These are phyloP conservation scores for Actenoides hombroni DNA, from an alignment of 2,113 vertebrate species.

Conservation along the genomic window DNA sequence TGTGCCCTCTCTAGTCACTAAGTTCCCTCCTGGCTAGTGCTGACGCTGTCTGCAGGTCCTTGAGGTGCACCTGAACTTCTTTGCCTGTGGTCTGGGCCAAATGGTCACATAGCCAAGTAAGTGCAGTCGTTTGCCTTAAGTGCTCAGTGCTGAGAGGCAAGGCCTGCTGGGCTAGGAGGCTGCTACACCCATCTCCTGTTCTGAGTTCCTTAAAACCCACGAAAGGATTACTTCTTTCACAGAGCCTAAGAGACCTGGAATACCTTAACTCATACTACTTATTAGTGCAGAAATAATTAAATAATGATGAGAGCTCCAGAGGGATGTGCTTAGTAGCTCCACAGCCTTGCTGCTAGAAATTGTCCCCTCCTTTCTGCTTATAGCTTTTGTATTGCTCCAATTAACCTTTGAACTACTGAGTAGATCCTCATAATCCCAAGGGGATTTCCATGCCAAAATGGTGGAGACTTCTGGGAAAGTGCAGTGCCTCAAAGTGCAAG, in stretches of 20 bases:
- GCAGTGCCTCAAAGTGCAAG: background rate
- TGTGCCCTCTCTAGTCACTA: background rate
- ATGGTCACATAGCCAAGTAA: background rate
- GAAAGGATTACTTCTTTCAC: background rate
- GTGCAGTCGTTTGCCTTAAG: background rate
- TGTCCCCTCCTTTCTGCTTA: background rate
- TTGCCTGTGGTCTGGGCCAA: background rate
- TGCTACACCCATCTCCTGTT: background rate
- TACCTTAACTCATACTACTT: background rate
- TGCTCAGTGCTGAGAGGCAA: background rate
- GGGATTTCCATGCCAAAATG: background rate
- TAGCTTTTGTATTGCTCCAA: background rate
- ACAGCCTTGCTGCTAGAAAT: background rate
- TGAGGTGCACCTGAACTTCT: background rate
- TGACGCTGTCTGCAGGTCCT: background rate
- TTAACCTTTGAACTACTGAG: constrained; percentile 8
- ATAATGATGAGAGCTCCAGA: constrained; percentile 1
- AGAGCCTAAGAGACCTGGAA: background rate
- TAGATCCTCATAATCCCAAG: background rate
- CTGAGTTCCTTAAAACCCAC: background rate
- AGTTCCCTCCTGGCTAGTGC: background rate
- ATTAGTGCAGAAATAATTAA: constrained; percentile 25
- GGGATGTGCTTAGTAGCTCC: background rate
- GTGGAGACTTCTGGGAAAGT: background rate
- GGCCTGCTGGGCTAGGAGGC: background rate